phyloP scores from a whole-genome alignment of 2,888 invertebrate species.

The Rotaria sp. region DNA sequence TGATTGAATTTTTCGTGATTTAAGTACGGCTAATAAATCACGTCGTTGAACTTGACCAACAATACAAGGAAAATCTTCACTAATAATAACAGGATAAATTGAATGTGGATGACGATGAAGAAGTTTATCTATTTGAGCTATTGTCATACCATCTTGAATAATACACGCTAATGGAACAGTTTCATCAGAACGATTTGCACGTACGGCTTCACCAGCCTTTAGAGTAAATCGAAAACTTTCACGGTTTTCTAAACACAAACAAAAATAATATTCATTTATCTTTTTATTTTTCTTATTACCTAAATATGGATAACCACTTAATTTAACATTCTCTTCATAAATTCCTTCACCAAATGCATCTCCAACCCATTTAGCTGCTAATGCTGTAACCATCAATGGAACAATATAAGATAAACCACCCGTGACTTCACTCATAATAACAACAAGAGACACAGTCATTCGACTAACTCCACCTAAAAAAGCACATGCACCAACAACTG shows the following conservation, averaged over 20 bases:
- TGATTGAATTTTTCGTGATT: slow-evolving; percentile 55
- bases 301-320: slow-evolving; percentile 97
- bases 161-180: slow-evolving; percentile 49
- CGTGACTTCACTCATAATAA: slow-evolving; percentile 98
- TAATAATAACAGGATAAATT: slow-evolving; percentile 95
- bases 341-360: slow-evolving; percentile 89
- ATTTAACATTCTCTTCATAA: slow-evolving; percentile 94
- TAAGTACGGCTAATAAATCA: slow-evolving; percentile 75
- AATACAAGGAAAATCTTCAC: slow-evolving; percentile 87
- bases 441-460: slow-evolving; percentile 91
- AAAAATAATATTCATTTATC: slow-evolving; percentile 68
- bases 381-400: slow-evolving; percentile 94
- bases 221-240: not conserved
- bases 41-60: slow-evolving; percentile 89
- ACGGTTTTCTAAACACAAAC: slow-evolving; percentile 22
- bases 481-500: slow-evolving; percentile 99
- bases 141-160: slow-evolving; percentile 35
- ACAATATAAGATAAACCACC: slow-evolving; percentile 79
- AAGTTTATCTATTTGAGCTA: slow-evolving; percentile 58
- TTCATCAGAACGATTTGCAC: not conserved
- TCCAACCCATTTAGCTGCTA: slow-evolving; percentile 99
- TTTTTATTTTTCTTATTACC: slow-evolving; percentile 93
- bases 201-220: not conserved
- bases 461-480: slow-evolving; percentile 89
- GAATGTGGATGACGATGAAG: slow-evolving; percentile 92